A percentile compares a stretch with the other conserved stretches of the same genome.
Evolutionary conservation across 1,140 invertebrate genomes (phyloP).

Genomic region (Diprion similis): DNA sequence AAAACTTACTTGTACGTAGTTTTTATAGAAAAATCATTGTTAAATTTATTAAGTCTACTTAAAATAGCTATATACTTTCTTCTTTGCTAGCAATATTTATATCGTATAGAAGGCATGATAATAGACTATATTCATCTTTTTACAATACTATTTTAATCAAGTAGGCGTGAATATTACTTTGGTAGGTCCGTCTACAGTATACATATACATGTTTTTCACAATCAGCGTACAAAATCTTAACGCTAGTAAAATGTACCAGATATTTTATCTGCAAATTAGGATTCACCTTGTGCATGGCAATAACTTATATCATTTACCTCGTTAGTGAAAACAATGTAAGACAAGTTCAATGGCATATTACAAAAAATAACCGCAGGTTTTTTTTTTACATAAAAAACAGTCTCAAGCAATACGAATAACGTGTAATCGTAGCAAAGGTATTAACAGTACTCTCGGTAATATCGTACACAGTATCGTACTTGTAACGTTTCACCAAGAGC

Average conservation of each 20-base stretch:
- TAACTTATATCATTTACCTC: background rate
- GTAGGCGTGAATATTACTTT: conserved; percentile 26
- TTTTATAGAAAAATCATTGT: too few species aligned
- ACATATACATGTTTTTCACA: too few species aligned
- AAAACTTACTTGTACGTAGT: too few species aligned
- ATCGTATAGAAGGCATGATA: background rate
- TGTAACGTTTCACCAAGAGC: background rate
- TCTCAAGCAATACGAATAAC: background rate
- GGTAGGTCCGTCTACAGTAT: background rate
- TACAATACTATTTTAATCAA: background rate
- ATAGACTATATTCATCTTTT: conserved; percentile 10
- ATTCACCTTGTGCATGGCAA: background rate
- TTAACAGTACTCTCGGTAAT: background rate
- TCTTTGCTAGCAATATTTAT: conserved; percentile 17
- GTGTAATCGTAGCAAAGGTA: background rate
- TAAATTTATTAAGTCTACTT: too few species aligned
- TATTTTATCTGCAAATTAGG: background rate
- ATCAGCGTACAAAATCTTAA: too few species aligned
- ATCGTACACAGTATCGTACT: background rate
- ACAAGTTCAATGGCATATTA: too few species aligned
- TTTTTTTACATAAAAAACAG: background rate
- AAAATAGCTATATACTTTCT: background rate
- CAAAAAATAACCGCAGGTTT: too few species aligned
- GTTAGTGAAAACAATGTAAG: background rate
- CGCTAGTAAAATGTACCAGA: background rate